Percentiles rank a stretch among this genome's conserved stretches.
These are phyloP conservation scores for Eupithecia subfuscata DNA, from an alignment of 2,888 invertebrate species.

Conservation along the genomic window DNA sequence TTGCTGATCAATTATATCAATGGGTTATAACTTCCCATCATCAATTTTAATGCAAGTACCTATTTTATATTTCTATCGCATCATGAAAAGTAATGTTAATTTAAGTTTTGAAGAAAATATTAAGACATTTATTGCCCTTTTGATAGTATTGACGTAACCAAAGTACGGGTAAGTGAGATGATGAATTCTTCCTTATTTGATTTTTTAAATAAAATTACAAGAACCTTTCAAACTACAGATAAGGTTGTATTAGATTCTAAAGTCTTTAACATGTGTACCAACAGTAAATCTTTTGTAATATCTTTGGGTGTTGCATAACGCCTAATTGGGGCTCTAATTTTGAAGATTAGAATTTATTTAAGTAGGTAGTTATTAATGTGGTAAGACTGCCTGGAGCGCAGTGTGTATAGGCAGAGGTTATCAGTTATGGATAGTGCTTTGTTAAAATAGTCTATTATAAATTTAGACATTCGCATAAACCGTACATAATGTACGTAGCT, in stretches of 20 bases:
- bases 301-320: neutral
- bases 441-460: neutral
- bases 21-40: neutral
- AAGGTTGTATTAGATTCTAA: neutral
- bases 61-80: neutral
- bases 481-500: no score
- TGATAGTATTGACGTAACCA: neutral
- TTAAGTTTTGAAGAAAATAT: neutral
- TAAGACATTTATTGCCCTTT: neutral
- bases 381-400: slow-evolving; percentile 9
- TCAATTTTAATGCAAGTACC: neutral
- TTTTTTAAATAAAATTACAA: neutral
- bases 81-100: neutral
- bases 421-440: neutral
- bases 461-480: no score
- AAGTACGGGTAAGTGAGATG: neutral
- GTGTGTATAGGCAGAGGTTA: neutral
- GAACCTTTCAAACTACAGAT: neutral
- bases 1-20: neutral
- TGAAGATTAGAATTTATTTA: slow-evolving; percentile 7
- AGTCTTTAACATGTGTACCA: neutral
- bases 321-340: slow-evolving; percentile 1
- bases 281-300: neutral
- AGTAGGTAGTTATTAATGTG: slow-evolving; percentile 6
- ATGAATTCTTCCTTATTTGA: neutral